A percentile compares a stretch with the other conserved stretches of the same genome.
phyloP scores from a whole-genome alignment of 2,888 invertebrate genomes.

The Polydesmus complanatus region DNA sequence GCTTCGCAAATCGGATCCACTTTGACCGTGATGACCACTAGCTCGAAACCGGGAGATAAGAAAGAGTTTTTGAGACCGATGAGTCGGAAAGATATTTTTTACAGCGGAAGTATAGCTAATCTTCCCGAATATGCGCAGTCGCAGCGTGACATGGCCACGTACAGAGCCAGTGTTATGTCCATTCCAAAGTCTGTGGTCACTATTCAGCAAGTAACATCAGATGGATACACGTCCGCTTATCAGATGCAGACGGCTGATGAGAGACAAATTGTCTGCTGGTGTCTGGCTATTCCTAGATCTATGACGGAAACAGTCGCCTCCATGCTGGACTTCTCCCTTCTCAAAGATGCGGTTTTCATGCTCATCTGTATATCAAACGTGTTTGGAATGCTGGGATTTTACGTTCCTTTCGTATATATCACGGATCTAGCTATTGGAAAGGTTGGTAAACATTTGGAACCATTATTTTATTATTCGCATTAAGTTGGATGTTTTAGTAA shows the following conservation, averaged over 20 bases:
- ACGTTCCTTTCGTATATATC: constrained; percentile 90
- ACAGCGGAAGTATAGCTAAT: constrained; percentile 86
- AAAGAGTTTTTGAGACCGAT: constrained; percentile 69
- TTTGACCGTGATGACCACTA: constrained; percentile 12
- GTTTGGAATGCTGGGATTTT: constrained; percentile 93
- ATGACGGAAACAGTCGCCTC: constrained; percentile 45
- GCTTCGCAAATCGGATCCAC: constrained; percentile 18
- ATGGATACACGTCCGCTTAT: constrained; percentile 8
- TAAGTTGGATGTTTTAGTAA: too few relatives aligned
- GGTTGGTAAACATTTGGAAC: constrained; percentile 37
- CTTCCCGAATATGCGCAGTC: constrained; percentile 77
- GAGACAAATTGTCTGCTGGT: constrained; percentile 22
- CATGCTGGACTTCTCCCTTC: constrained; percentile 78
- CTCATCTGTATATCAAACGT: constrained; percentile 84
- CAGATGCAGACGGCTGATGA: constrained; percentile 16
- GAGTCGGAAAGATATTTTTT: constrained; percentile 93
- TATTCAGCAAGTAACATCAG: constrained; percentile 12
- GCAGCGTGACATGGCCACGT: constrained; percentile 76
- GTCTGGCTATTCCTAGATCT: constrained; percentile 29
- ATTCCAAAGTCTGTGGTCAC: constrained; percentile 45
- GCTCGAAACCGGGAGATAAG: constrained; percentile 33
- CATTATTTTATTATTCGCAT: not conserved
- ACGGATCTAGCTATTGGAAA: constrained; percentile 62
- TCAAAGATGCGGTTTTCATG: constrained; percentile 80
- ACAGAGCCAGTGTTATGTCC: constrained; percentile 80